Evolutionary conservation across 1,140 invertebrate genomes (phyloP), one percentile per base, ranked within the genome.

Genomic region (Neodiprion pinetum): DNA sequence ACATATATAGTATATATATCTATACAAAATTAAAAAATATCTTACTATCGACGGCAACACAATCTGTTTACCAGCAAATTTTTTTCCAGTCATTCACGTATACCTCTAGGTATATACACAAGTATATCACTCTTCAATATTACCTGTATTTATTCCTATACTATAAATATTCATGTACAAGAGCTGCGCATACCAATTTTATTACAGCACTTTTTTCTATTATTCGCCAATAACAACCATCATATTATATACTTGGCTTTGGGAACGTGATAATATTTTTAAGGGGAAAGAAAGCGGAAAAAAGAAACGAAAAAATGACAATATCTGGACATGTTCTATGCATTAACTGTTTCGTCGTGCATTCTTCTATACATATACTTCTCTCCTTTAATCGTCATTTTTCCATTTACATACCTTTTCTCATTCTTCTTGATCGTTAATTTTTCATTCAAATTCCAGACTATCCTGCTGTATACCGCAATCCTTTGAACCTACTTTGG

Each of bases 241-340:
- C 1, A 40, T 40, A 40, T 40, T 40, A 40, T 5, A 40, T 40
- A 40, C 28, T 40, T 5, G 28, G 2, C 28, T 40, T 40, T 40
- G 28, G 28, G 28, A 40, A 40, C 28, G 1, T 40, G 28, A 40
- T 3, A 2, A 40, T 40, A 2, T 40, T 40, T 40, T 40, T 5
- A 40, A 40, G 28, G 28, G 28, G 2, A 61, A 61, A 61, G n/a
- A 61, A 61, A 61, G 53, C 53, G 2, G 28, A 61, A 61, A 61
- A 61, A 61, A 61, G 53, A 9, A 61, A 61, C 53, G 53, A 61
- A 61, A 61, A 61, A 61, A 61, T 61, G 53, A 61, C 53, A 61
- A 61, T 61, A 61, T 61, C 53, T 61, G 53, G 53, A 9, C 53
- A 61, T 12, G 4, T 17, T 61, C 53, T 61, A 9, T 61, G 9